Evolutionary conservation across 2,113 vertebrate genomes (phyloP), one percentile per base, ranked within the genome.

Genomic region (Brevimyrus niger): DNA sequence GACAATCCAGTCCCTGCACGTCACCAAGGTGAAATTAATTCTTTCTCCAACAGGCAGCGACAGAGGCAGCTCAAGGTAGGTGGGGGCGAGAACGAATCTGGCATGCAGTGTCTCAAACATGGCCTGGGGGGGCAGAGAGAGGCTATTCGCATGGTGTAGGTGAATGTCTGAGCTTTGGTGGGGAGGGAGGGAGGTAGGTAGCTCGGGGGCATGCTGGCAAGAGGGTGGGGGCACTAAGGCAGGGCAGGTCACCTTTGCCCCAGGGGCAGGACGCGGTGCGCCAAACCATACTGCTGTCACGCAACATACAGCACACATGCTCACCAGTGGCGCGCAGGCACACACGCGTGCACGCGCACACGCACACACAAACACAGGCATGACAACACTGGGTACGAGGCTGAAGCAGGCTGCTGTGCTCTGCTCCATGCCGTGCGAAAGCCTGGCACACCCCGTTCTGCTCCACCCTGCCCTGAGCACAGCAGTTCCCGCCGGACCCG

Each of bases 61-160:
- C 85, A 27, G 85, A 86, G 85, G 47, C 85, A 86, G 31, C 85
- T 51, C 27, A 53, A 51, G 85, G 46, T 86, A 51, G 85, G 85
- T 86, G 48, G 46, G 85, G 48, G 47, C 13, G 85, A 86, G 46
- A 51, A 48, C 10, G 86, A 15, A 35, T 61, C 8, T 38, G 53
- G 86, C 17, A 42, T 31, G 46, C 38, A 21, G 3, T 86, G 76
- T 84, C 23, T 47, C 38, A 84, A 84, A 51, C n/a, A 48, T 11
- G 44, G 87, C 38, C 58, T 42, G 53, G 55, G 8, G 8, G 88
- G 65, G 65, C 69, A 51, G 69, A 31, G 35, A 27, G 73, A 42
- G 6, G 48, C 46, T 21, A 88, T 82, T 88, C 53, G 69, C 88
- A 88, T 88, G 47, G n/a, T 38, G 46, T 53, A 46, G n/a, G 87